phyloP scores from a whole-genome alignment of 2,797 vertebrate species.

The Microctenopoma stevenorrisi region DNA sequence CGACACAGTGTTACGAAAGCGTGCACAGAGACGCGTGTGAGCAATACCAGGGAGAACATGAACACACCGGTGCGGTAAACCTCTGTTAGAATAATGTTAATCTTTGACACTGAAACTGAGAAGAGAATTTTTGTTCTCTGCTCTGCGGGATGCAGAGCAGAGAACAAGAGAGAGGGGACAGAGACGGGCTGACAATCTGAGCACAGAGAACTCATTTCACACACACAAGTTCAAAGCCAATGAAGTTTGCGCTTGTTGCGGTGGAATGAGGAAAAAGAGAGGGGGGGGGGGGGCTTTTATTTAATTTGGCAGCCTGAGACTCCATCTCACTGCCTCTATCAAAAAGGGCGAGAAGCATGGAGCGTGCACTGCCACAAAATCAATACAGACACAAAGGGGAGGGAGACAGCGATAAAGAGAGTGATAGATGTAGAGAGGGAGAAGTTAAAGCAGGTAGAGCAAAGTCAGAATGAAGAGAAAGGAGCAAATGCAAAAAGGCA shows the following conservation, averaged over 20 bases:
- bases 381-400: constrained; percentile 79
- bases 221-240: constrained; percentile 80
- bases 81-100: constrained; percentile 25
- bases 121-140: constrained; percentile 18
- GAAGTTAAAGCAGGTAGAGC: constrained; percentile 40
- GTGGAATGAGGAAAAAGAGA: constrained; percentile 53
- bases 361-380: constrained; percentile 76
- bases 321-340: constrained; percentile 79
- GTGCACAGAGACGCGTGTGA: not conserved
- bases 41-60: not conserved
- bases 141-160: constrained; percentile 10
- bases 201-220: constrained; percentile 80
- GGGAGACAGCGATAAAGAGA: constrained; percentile 71
- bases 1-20: constrained; percentile 11
- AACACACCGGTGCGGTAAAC: constrained; percentile 22
- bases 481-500: constrained; percentile 42
- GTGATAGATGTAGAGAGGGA: constrained; percentile 46
- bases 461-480: constrained; percentile 39
- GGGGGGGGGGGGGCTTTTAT: constrained; percentile 73
- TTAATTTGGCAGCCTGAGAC: constrained; percentile 78
- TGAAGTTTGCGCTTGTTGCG: constrained; percentile 71
- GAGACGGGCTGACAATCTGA: constrained; percentile 73
- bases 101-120: constrained; percentile 37
- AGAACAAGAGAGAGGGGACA: constrained; percentile 49
- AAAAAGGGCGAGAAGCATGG: constrained; percentile 75